phyloP scores from a whole-genome alignment of 2,888 invertebrate species.

The Carabus problematicus region DNA sequence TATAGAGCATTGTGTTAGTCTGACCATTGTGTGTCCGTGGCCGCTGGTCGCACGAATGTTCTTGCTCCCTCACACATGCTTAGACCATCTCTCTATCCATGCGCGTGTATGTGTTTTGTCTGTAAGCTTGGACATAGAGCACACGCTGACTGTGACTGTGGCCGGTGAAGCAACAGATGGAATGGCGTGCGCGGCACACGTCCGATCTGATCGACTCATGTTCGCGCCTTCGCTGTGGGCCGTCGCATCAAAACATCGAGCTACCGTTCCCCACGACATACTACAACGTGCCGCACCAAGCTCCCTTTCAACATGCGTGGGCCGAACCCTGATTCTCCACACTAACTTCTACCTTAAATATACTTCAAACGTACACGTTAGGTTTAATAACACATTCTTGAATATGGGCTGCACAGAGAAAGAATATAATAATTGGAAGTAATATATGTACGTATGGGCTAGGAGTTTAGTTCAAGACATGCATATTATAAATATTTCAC shows the following conservation, averaged over 20 bases:
- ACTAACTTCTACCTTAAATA: not conserved
- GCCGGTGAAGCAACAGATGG: conserved; percentile 10
- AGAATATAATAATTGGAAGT: too few relatives aligned
- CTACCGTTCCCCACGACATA: conserved; percentile 20
- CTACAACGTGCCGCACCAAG: conserved; percentile 2
- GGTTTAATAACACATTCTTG: not conserved
- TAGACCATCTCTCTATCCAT: too few relatives aligned
- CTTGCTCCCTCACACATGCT: conserved; percentile 6
- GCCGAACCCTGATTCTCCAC: not conserved
- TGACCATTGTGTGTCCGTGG: conserved; percentile 30
- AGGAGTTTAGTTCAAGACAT: too few relatives aligned
- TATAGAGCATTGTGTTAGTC: conserved; percentile 45
- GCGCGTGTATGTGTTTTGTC: too few relatives aligned
- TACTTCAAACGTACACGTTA: not conserved
- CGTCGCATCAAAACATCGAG: conserved; percentile 52
- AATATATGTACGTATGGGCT: too few relatives aligned
- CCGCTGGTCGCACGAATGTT: conserved; percentile 6
- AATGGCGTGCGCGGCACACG: conserved; percentile 9
- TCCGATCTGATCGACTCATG: conserved; percentile 13
- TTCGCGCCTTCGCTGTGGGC: conserved; percentile 53
- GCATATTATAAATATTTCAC: too few relatives aligned
- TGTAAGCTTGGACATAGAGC: conserved; percentile 14
- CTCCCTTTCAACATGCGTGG: conserved; percentile 12
- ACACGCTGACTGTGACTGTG: not conserved
- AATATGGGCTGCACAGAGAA: too few relatives aligned